Evolutionary conservation across 2,888 invertebrate species (phyloP), one percentile per base, ranked within the genome.

Genomic region (Glyphotaelius pellucidus): DNA sequence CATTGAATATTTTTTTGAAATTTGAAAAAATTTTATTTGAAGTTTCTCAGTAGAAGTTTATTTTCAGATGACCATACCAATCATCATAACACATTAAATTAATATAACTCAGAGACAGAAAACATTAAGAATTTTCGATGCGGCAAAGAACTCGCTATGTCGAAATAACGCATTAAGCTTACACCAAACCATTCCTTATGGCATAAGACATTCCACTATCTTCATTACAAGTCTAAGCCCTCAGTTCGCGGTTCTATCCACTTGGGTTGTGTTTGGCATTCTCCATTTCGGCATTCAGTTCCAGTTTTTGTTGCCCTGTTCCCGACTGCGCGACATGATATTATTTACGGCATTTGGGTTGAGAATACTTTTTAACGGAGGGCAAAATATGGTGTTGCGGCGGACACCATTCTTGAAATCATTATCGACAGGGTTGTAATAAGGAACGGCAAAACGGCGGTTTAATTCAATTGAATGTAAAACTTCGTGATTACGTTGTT

Each of bases 351-450:
- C 35, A 35, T 83, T 83, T 38, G 35, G 83, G 19, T 35, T 83
- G 19, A 15, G 83, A 35, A 32, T 83, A 83, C 12, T 83, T 83
- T 83, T 83, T 83, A 32, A 35, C 19, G 15, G 83, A 32, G 32
- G 35, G 25, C 83, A 83, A 35, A 32, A 32, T 25, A 67, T 83
- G 15, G 25, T 83, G 83, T 83, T 83, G 83, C 35, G 11, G 83
- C 31, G 19, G 35, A 83, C 83, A 19, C 35, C 83, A 83, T 83
- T 83, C 83, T 83, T 83, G 35, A 83, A 83, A 83, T 83, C 83
- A 83, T 35, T 83, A 9, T 15, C 25, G n/a, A 38, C 83, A 83
- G 83, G 83, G 32, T 25, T 38, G 35, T 25, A 83, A 35, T 38
- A 5, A 35, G 30, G 81, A 14, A 31, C 4, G 31, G 31, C 81